These are phyloP conservation scores for Schizopygopsis pylzovi DNA, from an alignment of 2,797 vertebrate genomes.

Conservation along the genomic window DNA sequence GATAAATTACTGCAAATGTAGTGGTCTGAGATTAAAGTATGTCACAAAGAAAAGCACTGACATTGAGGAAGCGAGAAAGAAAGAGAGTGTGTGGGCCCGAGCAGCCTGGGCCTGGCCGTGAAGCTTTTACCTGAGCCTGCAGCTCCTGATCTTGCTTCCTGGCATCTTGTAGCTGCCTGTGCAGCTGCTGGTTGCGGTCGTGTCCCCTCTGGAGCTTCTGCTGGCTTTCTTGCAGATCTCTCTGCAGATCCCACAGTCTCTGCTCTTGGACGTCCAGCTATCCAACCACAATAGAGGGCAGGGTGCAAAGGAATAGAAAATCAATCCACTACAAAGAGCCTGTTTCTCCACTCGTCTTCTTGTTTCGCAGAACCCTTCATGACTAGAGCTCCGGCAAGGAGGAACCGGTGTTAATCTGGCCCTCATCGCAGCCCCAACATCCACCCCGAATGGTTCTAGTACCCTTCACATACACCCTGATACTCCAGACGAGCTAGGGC, in stretches of 20 bases:
- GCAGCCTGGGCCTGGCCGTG: conserved; percentile 65
- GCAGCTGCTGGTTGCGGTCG: conserved; percentile 71
- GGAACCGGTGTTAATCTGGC: conserved; percentile 28
- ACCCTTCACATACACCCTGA: conserved; percentile 30
- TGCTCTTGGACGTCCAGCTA: conserved; percentile 91
- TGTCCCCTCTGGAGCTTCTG: conserved; percentile 81
- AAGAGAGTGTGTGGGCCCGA: conserved; percentile 67
- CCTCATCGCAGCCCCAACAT: conserved; percentile 39
- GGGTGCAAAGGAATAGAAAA: conserved; percentile 85
- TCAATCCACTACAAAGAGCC: conserved; percentile 86
- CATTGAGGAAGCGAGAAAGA: conserved; percentile 47
- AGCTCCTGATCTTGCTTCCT: conserved; percentile 72
- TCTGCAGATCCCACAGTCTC: conserved; percentile 87
- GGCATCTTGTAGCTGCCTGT: conserved; percentile 70
- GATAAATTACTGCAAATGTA: conserved; percentile 18
- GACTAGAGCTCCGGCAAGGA: conserved; percentile 30
- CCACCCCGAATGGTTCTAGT: conserved; percentile 48
- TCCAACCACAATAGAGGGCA: conserved; percentile 89
- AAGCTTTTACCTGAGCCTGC: conserved; percentile 79
- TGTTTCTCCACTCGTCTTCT: conserved; percentile 72
- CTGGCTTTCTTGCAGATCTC: conserved; percentile 82
- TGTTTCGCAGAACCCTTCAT: conserved; percentile 44
- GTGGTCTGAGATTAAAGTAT: conserved; percentile 25
- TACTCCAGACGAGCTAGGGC: conserved; percentile 27
- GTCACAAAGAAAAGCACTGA: conserved; percentile 21